Base-by-base conservation (phyloP, 2,113 vertebrate genomes). In the Oreotragus oreotragus region DNA sequence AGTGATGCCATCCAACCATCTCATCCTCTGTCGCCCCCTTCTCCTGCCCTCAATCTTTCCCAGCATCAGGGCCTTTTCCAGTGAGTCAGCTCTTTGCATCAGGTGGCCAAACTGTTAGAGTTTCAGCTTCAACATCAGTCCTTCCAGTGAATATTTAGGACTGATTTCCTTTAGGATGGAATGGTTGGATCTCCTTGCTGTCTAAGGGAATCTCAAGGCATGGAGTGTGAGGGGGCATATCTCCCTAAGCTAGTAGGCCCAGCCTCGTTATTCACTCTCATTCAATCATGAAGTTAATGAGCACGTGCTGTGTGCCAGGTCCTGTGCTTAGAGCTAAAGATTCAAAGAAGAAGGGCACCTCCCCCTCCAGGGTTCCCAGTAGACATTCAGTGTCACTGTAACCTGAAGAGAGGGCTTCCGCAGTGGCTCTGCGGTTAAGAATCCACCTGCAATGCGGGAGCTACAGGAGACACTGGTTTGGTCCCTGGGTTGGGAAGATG, bases 201-300 rank as follows among this genome's bases (percentile, higher is more conserved):
- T 70, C 17, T n/a, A 11, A 70, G 64, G 8, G 0, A 1, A 17
- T 36, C 64, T 70, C 64, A 36, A 70, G 64, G n/a, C n/a, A 36
- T 25, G 25, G 77, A 94, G 53, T 21, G 2, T 87, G 19, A 86
- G 17, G 21, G 17, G 6, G 10, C 28, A 60, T 77, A 57, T 53
- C 84, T 93, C 17, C 9, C 57, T 19, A 30, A 77, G 28, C 19
- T 28, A 90, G 85, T 27, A 15, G 7, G 15, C 23, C 47, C 27
- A 84, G 19, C 14, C 23, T 10, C 13, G 9, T 80, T 12, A 60
- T 64, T 70, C n/a, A 36, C 64, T 70, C 33, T 84, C 19, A 51
- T 70, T 87, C 33, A 58, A 5, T 85, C 33, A 53, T 13, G 43
- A 93, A 90, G 66, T 73, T 77, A 80, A 49, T 49, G 47, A 77